Conservation (phyloP, 1,140 invertebrate species). For the Tyrophagus putrescentiae region DNA sequence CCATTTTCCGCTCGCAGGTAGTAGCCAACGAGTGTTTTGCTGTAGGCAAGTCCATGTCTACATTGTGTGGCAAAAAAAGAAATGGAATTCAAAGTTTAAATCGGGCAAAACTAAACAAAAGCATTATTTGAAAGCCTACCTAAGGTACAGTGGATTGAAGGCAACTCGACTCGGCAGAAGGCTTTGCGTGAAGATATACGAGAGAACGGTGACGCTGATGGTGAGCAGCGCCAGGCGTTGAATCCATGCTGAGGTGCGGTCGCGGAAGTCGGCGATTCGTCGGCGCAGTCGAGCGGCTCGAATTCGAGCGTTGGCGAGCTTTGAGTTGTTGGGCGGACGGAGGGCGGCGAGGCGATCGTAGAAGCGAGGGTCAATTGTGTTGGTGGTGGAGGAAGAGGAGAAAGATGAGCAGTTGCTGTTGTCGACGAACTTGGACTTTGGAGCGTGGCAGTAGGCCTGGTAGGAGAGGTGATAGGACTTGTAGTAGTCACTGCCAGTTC, state of each 20-base stretch:
- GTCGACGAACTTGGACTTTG: no score
- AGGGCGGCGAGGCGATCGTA: background rate
- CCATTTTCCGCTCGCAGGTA: no score
- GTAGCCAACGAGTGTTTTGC: no score
- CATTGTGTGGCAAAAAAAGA: no score
- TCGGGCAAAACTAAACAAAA: no score
- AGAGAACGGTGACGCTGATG: background rate
- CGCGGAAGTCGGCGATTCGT: background rate
- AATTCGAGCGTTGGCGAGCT: background rate
- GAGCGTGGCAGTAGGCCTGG: background rate
- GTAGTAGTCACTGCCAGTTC: background rate
- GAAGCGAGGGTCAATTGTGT: no score
- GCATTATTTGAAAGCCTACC: no score
- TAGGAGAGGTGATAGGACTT: slow-evolving; percentile 6
- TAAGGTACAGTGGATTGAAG: no score
- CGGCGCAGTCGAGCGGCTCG: background rate
- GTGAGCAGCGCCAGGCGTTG: slow-evolving; percentile 3
- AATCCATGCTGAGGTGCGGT: background rate
- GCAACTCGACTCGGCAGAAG: background rate
- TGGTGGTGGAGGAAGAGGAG: no score
- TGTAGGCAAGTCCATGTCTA: no score
- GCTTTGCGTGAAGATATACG: background rate
- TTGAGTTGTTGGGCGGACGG: background rate
- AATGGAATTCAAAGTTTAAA: no score
- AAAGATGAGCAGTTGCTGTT: no score